Base-by-base conservation (phyloP, 2,888 invertebrate genomes). In the Pherbina coryleti region DNA sequence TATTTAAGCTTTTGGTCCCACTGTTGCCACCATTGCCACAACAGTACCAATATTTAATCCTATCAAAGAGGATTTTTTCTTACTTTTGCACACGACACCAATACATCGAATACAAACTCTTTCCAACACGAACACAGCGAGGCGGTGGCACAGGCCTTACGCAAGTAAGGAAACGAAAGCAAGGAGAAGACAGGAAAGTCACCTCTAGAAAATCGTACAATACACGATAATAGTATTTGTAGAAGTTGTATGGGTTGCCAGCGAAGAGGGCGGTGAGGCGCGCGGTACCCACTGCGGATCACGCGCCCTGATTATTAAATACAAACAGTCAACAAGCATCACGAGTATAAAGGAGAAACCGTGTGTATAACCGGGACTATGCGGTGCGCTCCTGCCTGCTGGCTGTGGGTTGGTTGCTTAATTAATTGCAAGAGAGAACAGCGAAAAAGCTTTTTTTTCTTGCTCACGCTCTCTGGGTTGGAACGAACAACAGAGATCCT, bases 51-150 rank as follows among this genome's bases (percentile, higher is more conserved):
- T 51, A 49, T 75, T 77, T 80, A 80, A 80, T 80, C 80, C 80
- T 80, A 78, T 77, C 77, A 80, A 78, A 80, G 80, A 80, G 80
- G 80, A 80, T 80, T 80, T 75, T 44, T 67, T 75, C 73, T 75
- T 75, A 44, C 71, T 77, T 76, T 77, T 80, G 78, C 80, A 67
- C 80, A 69, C 80, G 80, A 75, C 78, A 80, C 80, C 80, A 78
- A 80, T 75, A 64, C 53, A 44, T 78, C 78, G 78, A 78, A 80
- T 75, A 64, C 53, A 44, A 53, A 55, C 67, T 25, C 72, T 31
- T 31, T n/a, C 64, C 19, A 19, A 62, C 62, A 73, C 73, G 17
- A 34, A 31, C 64, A 31, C 28, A 28, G 19, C n/a, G 11, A 60
- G 57, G 8, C 44, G 11, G 4, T 49, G 22, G 0, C 44, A 44